Conservation (phyloP, 1,140 invertebrate genomes). For the Eumaeus atala region DNA sequence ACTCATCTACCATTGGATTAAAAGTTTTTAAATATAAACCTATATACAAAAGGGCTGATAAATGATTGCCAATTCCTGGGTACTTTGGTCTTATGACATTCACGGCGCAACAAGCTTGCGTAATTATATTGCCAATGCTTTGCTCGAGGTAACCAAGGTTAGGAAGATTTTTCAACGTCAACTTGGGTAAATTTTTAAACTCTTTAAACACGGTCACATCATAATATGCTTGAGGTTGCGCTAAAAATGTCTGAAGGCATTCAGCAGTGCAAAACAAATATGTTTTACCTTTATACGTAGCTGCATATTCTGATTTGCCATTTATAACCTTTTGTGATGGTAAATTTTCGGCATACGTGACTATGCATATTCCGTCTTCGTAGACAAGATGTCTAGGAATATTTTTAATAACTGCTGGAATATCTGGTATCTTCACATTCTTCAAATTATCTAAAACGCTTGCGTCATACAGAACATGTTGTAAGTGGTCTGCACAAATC, state of each 20-base stretch:
- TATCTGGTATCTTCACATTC: slow-evolving; percentile 59
- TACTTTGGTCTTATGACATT: slow-evolving; percentile 74
- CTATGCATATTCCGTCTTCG: slow-evolving; percentile 74
- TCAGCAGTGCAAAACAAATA: slow-evolving; percentile 74
- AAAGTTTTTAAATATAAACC: slow-evolving; percentile 74
- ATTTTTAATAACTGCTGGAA: slow-evolving; percentile 59
- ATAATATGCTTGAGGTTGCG: slow-evolving; percentile 58
- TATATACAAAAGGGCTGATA: slow-evolving; percentile 71
- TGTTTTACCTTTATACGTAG: slow-evolving; percentile 53
- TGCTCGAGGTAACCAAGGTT: slow-evolving; percentile 76
- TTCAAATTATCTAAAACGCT: slow-evolving; percentile 44
- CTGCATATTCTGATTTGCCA: slow-evolving; percentile 58
- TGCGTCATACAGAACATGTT: slow-evolving; percentile 60
- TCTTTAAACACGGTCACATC: slow-evolving; percentile 61
- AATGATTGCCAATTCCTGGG: slow-evolving; percentile 63
- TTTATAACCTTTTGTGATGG: slow-evolving; percentile 57
- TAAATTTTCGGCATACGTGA: slow-evolving; percentile 74
- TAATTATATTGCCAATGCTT: slow-evolving; percentile 67
- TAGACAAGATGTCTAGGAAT: slow-evolving; percentile 51
- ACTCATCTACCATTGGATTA: slow-evolving; percentile 45
- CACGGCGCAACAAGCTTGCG: slow-evolving; percentile 67
- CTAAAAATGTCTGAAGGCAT: slow-evolving; percentile 72
- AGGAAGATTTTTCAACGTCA: slow-evolving; percentile 67
- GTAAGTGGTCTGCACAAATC: slow-evolving; percentile 72
- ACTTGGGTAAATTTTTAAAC: slow-evolving; percentile 40